phyloP scores from a whole-genome alignment of 2,797 vertebrate genomes.

The Cossypha polioptera region DNA sequence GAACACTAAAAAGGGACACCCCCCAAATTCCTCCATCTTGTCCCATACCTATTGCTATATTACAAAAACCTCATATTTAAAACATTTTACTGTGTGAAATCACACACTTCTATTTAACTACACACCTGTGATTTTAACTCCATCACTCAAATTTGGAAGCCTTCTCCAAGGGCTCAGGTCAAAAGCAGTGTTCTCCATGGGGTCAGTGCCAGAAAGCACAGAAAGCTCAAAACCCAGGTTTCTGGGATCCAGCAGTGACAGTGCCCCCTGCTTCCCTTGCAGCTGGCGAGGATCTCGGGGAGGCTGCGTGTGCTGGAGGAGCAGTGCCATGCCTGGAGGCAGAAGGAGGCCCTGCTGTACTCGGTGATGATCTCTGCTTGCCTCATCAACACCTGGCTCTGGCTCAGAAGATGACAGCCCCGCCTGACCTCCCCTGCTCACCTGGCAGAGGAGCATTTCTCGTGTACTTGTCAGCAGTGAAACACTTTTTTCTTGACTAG shows the following conservation, averaged over 20 bases:
- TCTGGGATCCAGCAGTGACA: not conserved
- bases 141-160: too few relatives aligned
- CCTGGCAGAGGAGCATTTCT: not conserved
- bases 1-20: too few relatives aligned
- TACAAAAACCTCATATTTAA: too few relatives aligned
- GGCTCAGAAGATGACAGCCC: conserved; percentile 72
- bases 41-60: too few relatives aligned
- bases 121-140: too few relatives aligned
- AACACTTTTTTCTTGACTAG: not conserved
- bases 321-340: conserved; percentile 62
- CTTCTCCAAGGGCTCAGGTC: too few relatives aligned
- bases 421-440: accelerated
- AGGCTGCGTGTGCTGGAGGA: conserved; percentile 77
- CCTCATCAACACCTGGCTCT: conserved; percentile 83
- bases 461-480: not conserved
- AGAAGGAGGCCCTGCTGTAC: conserved; percentile 77
- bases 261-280: not conserved
- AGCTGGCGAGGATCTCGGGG: conserved; percentile 79
- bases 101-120: too few relatives aligned
- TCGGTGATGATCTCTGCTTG: conserved; percentile 75
- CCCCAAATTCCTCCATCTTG: too few relatives aligned
- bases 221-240: too few relatives aligned
- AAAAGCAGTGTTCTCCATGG: too few relatives aligned
- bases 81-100: too few relatives aligned
- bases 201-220: too few relatives aligned